A percentile compares a stretch with the other conserved stretches of the same genome.
phyloP scores from a whole-genome alignment of 2,888 invertebrate species.

The Drosophila fulvimacula region DNA sequence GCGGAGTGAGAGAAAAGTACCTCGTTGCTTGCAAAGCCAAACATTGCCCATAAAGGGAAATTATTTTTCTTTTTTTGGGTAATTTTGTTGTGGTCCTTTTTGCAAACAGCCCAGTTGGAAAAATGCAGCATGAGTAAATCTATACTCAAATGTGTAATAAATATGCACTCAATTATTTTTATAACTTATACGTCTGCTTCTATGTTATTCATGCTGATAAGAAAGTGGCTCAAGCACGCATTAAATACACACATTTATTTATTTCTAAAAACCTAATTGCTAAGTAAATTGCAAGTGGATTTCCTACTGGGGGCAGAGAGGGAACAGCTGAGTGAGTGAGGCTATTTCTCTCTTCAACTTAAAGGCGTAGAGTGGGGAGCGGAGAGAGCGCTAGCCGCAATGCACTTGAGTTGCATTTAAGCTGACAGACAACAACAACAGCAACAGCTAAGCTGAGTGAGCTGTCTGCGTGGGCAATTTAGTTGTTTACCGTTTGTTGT shows the following conservation, averaged over 20 bases:
- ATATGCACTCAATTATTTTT: not conserved
- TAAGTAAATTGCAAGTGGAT: not conserved
- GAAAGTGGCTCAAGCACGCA: constrained; percentile 6
- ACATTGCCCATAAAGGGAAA: not conserved
- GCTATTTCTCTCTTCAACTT: not conserved
- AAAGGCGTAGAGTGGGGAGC: not conserved
- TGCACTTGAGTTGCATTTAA: constrained; percentile 59
- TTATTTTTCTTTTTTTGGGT: constrained; percentile 5
- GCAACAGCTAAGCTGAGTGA: constrained; percentile 30
- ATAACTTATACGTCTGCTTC: not conserved
- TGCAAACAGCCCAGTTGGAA: not conserved
- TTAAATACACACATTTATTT: constrained; percentile 10
- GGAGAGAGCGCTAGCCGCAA: constrained; percentile 17
- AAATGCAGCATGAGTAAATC: not conserved
- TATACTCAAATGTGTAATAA: not conserved
- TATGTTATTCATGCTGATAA: not conserved
- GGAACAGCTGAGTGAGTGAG: not conserved
- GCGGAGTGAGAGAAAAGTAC: not conserved
- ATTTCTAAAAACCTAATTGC: constrained; percentile 1
- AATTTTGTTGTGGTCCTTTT: not conserved
- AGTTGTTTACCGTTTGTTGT: constrained; percentile 33
- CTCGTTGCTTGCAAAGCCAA: constrained; percentile 35
- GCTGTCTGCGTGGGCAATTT: constrained; percentile 61
- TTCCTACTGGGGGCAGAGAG: not conserved
- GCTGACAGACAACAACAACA: constrained; percentile 35